Conservation (phyloP, 2,113 vertebrate species). For the Monarcha castaneiventris region DNA sequence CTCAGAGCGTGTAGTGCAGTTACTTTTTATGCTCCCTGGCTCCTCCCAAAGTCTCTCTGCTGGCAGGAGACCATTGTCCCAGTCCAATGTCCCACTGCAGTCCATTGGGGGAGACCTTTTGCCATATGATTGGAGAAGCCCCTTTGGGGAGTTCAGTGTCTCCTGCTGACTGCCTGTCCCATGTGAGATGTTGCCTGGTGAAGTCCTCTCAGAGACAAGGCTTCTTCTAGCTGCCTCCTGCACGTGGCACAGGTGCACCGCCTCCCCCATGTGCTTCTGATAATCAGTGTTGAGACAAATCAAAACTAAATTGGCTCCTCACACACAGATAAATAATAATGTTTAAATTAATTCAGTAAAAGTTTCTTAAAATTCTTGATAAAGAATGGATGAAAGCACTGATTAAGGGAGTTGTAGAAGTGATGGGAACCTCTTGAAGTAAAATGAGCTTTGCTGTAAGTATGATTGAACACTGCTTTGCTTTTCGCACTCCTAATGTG, state of each 20-base stretch:
- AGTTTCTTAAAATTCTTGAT: background rate
- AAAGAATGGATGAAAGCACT: background rate
- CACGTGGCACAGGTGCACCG: accelerated
- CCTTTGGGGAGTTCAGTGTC: background rate
- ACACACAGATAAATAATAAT: background rate
- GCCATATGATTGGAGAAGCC: background rate
- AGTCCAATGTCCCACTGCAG: background rate
- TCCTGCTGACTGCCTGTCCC: background rate
- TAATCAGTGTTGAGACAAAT: background rate
- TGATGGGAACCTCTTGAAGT: background rate
- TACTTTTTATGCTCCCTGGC: background rate
- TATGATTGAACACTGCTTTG: slow-evolving; percentile 42
- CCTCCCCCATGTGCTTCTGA: background rate
- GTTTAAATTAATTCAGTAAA: background rate
- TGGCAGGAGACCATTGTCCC: background rate
- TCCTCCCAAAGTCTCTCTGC: background rate
- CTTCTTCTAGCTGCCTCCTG: background rate
- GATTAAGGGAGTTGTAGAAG: background rate
- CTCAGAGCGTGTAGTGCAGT: too few species aligned
- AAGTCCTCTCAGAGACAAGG: background rate
- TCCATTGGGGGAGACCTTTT: background rate
- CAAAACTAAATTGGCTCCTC: background rate
- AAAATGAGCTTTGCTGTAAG: slow-evolving; percentile 32
- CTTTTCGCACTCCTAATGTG: slow-evolving; percentile 63
- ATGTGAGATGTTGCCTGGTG: background rate